These are phyloP conservation scores for Chironomus striatipennis DNA, from an alignment of 1,140 invertebrate genomes.

Conservation along the genomic window DNA sequence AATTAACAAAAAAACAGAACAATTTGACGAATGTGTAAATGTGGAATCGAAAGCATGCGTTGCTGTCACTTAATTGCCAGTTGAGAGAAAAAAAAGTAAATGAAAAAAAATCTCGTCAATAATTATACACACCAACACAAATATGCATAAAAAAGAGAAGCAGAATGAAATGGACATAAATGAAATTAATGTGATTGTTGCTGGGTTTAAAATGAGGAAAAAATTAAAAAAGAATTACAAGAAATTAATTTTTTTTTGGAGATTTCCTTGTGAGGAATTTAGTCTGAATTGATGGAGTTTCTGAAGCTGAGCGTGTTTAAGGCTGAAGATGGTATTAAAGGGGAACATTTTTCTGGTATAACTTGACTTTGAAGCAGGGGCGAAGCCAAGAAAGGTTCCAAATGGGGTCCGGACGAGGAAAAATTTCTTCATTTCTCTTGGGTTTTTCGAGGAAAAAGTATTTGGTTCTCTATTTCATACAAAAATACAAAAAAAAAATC, in stretches of 20 bases:
- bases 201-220: neutral
- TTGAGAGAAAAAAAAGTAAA: neutral
- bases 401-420: no score
- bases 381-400: no score
- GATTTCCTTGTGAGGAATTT: no score
- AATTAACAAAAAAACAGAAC: neutral
- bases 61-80: neutral
- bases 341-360: no score
- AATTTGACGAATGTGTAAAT: slow-evolving; percentile 3
- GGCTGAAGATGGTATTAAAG: no score
- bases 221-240: neutral
- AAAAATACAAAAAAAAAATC: no score
- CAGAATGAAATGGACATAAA: neutral
- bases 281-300: no score
- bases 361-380: no score
- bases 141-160: neutral
- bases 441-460: no score
- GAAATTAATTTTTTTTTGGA: neutral
- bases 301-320: no score
- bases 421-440: no score
- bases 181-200: neutral
- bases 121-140: neutral
- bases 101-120: neutral
- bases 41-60: neutral
- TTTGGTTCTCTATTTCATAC: no score